These are phyloP conservation scores for Chelidonichthys spinosus DNA, from an alignment of 2,797 vertebrate species.

Conservation along the genomic window DNA sequence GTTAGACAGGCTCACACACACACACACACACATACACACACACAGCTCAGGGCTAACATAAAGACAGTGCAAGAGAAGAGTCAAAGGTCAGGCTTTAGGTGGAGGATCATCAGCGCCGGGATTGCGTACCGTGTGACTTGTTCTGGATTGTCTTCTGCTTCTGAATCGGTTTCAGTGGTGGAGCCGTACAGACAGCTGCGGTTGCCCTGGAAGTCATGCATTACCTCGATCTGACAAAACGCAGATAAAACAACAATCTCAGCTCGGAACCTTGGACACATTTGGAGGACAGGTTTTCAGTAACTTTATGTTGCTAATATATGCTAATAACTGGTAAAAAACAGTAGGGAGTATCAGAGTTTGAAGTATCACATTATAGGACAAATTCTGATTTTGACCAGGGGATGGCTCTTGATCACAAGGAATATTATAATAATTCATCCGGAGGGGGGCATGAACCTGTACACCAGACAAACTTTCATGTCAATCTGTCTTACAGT, in stretches of 20 bases:
- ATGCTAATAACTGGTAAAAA: not conserved
- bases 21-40: too few species aligned
- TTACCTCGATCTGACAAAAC: constrained; percentile 89
- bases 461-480: not conserved
- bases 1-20: not conserved
- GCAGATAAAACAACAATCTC: not conserved
- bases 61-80: not conserved
- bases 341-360: not conserved
- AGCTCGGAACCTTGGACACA: not conserved
- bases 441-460: not conserved
- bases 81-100: not conserved
- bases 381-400: not conserved
- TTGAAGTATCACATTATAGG: not conserved
- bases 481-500: not conserved
- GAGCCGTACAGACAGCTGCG: constrained; percentile 85
- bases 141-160: constrained; percentile 89
- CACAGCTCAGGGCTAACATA: not conserved
- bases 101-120: constrained; percentile 5
- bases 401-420: not conserved
- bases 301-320: not conserved
- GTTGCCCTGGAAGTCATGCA: constrained; percentile 92
- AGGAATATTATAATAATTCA: not conserved
- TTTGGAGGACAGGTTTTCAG: not conserved
- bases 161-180: constrained; percentile 74
- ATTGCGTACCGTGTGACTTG: constrained; percentile 88